Evolutionary conservation across 2,888 invertebrate genomes (phyloP).

Genomic region (Trachelus stipa): DNA sequence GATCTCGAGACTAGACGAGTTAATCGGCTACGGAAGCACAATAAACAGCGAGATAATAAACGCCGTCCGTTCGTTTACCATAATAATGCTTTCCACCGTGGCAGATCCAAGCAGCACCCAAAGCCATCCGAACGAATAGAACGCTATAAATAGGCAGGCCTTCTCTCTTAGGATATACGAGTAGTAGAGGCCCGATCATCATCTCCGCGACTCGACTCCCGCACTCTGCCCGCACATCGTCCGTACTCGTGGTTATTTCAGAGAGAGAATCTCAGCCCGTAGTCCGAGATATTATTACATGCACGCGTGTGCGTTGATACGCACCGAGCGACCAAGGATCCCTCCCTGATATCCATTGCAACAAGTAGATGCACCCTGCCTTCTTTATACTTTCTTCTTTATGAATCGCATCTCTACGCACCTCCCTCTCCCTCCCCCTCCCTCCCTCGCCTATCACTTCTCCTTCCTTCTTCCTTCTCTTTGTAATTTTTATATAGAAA

Average conservation of each 20-base stretch:
- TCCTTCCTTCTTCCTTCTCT: not conserved
- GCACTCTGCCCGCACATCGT: slow-evolving; percentile 18
- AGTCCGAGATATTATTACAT: slow-evolving; percentile 43
- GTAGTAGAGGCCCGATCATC: slow-evolving; percentile 48
- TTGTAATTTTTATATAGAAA: slow-evolving; percentile 28
- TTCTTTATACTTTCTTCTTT: too few species aligned
- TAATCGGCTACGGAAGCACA: slow-evolving; percentile 61
- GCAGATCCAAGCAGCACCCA: slow-evolving; percentile 43
- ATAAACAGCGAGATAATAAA: slow-evolving; percentile 63
- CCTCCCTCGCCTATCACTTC: not conserved
- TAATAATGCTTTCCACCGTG: slow-evolving; percentile 58
- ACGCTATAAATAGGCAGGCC: slow-evolving; percentile 56
- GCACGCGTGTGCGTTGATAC: slow-evolving; percentile 24
- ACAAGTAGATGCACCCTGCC: too few species aligned
- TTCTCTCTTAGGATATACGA: slow-evolving; percentile 27
- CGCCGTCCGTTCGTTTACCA: slow-evolving; percentile 56
- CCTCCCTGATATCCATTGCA: not conserved
- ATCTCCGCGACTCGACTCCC: slow-evolving; percentile 35
- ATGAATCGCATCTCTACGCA: too few species aligned
- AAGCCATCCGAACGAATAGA: slow-evolving; percentile 58
- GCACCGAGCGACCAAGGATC: not conserved
- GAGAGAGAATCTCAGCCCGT: slow-evolving; percentile 47
- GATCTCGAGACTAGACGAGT: slow-evolving; percentile 57
- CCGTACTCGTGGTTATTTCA: slow-evolving; percentile 54
- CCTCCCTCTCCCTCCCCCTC: not conserved